Conservation (phyloP, 2,888 invertebrate genomes). For the Eupithecia insigniata region DNA sequence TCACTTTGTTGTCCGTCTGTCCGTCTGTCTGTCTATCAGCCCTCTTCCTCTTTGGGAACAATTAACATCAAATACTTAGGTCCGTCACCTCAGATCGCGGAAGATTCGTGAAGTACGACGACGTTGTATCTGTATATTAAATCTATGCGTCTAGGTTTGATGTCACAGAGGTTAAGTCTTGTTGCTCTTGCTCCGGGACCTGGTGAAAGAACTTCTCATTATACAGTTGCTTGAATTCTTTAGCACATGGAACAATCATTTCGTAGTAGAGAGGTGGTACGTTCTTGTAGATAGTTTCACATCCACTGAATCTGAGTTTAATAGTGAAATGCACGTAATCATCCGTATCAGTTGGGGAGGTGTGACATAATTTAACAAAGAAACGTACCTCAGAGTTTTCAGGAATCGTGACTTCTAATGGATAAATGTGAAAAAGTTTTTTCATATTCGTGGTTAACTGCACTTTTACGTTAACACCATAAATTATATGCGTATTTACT, state of each 20-base stretch:
- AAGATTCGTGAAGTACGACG: too few relatives aligned
- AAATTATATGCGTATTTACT: slow-evolving; percentile 61
- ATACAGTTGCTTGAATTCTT: slow-evolving; percentile 60
- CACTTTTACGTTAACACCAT: slow-evolving; percentile 60
- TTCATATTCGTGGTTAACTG: slow-evolving; percentile 66
- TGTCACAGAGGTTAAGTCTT: too few relatives aligned
- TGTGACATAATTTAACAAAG: slow-evolving; percentile 59
- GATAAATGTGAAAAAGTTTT: slow-evolving; percentile 61
- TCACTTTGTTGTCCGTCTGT: too few relatives aligned
- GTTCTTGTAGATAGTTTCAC: slow-evolving; percentile 58
- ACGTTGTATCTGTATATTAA: too few relatives aligned
- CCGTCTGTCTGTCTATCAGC: too few relatives aligned
- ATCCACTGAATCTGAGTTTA: slow-evolving; percentile 62
- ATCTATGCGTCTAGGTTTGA: too few relatives aligned
- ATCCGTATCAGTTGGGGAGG: slow-evolving; percentile 43
- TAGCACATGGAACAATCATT: slow-evolving; percentile 65
- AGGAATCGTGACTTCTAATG: slow-evolving; percentile 58
- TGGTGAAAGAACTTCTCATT: slow-evolving; percentile 54
- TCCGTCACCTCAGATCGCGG: too few relatives aligned
- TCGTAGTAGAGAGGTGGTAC: slow-evolving; percentile 70
- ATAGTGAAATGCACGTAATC: slow-evolving; percentile 66
- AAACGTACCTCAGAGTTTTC: slow-evolving; percentile 52
- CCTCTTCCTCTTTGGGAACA: too few relatives aligned
- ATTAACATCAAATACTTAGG: too few relatives aligned
- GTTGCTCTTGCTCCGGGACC: too few relatives aligned